Evolutionary conservation across 2,888 invertebrate species (phyloP), one percentile per base, ranked within the genome.

Genomic region (Acrobasis consociella): DNA sequence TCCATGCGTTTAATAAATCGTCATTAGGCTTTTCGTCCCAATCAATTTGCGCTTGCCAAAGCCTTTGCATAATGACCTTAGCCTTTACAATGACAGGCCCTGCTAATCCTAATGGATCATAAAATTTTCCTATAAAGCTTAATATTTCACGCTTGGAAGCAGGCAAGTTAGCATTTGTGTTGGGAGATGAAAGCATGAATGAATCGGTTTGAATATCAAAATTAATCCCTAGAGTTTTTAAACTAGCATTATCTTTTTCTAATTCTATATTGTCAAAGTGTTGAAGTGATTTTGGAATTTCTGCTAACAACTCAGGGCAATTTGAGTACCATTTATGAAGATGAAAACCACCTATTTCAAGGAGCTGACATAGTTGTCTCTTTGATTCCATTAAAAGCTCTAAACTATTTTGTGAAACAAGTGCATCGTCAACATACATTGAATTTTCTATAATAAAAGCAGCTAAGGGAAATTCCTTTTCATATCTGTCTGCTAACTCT

Each of bases 61-160:
- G 39, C 39, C 39, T 67, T 38, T 70, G 68, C 65, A 68, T 68
- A 10, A 67, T 61, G 13, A 46, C 49, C 46, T 66, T 68, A 5
- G 67, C 67, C 16, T 10, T 39, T 1, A 69, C 65, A 11, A 69
- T 22, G 1, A 71, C 56, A 2, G 69, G 69, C 9, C 60, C 17
- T 1, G 60, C 59, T 11, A 64, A 63, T 5, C 67, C 70, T 39
- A 69, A 17, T 1, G 69, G 70, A 39, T 71, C 69, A 64, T 64
- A 69, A 17, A 67, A 67, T 51, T 62, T 68, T 15, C 60, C 38
- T 46, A 71, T 69, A 38, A 61, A 65, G 49, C 64, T 65, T 13
- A 69, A 39, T 46, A 68, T 65, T 9, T 60, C 10, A 3, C 69
- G 46, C 62, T 71, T 71, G 11, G 69, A 65, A 37, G 51, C n/a